Conservation (phyloP, 2,797 vertebrate species). For the Myiotriccus ornatus region DNA sequence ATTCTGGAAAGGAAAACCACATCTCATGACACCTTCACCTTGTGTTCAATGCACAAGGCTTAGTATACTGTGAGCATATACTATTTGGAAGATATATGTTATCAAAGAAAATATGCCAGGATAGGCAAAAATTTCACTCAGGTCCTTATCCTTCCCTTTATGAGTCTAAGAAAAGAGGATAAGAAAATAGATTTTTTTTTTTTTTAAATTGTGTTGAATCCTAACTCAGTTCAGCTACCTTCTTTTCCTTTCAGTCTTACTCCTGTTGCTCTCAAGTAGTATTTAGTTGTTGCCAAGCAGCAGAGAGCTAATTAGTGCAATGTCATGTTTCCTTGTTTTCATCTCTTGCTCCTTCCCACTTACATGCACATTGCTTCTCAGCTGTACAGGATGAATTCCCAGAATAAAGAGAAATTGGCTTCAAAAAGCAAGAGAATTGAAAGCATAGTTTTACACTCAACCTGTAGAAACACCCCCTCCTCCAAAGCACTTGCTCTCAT, state of each 20-base stretch:
- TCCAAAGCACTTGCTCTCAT: background rate
- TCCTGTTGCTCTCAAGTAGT: background rate
- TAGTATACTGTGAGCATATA: background rate
- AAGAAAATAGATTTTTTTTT: background rate
- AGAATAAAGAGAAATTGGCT: background rate
- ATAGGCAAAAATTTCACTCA: background rate
- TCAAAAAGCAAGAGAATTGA: background rate
- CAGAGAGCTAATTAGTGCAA: background rate
- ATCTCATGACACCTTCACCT: background rate
- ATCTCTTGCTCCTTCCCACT: background rate
- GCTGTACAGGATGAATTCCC: background rate
- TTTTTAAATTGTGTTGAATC: background rate
- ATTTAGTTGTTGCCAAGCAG: slow-evolving; percentile 30
- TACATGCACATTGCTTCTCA: background rate
- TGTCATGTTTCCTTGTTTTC: slow-evolving; percentile 21
- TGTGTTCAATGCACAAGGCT: background rate
- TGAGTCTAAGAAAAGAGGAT: background rate
- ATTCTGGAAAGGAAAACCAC: background rate
- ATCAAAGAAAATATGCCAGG: background rate
- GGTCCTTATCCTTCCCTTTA: background rate
- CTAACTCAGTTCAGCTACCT: background rate
- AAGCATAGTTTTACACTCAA: background rate
- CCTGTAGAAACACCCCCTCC: background rate
- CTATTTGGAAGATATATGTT: background rate
- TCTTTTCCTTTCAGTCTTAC: background rate